Evolutionary conservation across 2,888 invertebrate species (phyloP), one percentile per base, ranked within the genome.

Genomic region (Drosophila limbata): DNA sequence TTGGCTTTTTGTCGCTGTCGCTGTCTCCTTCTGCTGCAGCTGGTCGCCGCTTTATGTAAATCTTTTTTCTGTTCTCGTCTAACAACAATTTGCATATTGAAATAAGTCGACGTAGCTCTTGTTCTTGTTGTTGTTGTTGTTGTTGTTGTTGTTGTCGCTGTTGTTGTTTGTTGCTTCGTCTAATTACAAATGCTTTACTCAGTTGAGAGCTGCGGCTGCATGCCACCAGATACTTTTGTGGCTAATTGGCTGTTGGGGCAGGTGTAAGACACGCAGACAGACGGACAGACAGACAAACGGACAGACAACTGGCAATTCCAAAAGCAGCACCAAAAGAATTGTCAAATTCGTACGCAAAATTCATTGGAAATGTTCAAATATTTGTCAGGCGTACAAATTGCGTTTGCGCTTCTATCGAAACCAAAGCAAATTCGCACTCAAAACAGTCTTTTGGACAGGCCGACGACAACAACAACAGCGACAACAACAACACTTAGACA

Each of bases 361-460:
- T 75, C 80, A 79, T 79, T 75, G 75, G 70, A 80, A 81, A 69
- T 80, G 79, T 76, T 72, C 51, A 66, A 69, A 70, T 57, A 81
- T 87, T 85, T 89, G 89, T 88, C 77, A 81, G 82, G 68, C 73
- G 72, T 74, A 84, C 89, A 89, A 85, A 85, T 89, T 85, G 79
- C 81, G 76, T 69, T 77, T 69, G 75, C 84, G 74, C 84, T 87
- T 84, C 69, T 79, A 78, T 69, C 52, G 69, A 67, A 76, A 55
- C 48, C 48, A 56, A 65, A 73, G 55, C 62, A 77, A 84, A 72
- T 74, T 81, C 71, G 74, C 74, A 81, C 79, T 69, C 65, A 53
- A 67, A 73, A 33, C 35, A 31, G 21, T 52, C 37, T 33, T 64
- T 69, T 60, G 47, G 62, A 61, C 67, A 70, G 40, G 62, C 55